These are phyloP conservation scores for Pseudocheirus occidentalis DNA, from an alignment of 2,797 vertebrate genomes.

Conservation along the genomic window DNA sequence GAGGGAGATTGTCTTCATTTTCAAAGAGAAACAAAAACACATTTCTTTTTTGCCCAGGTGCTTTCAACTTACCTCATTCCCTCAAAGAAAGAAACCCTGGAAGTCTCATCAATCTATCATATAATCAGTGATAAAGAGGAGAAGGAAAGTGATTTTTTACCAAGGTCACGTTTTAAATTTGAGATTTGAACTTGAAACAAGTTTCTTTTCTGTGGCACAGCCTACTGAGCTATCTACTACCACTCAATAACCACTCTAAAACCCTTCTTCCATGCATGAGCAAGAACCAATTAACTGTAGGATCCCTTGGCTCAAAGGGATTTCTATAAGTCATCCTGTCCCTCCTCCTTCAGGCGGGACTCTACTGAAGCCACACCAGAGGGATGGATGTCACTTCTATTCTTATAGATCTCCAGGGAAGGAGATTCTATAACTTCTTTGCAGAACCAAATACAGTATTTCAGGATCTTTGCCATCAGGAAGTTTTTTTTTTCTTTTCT, in stretches of 20 bases:
- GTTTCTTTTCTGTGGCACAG: background rate
- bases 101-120: background rate
- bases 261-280: background rate
- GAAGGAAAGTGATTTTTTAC: background rate
- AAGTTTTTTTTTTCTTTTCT: background rate
- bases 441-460: background rate
- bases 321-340: rapidly evolving
- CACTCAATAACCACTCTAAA: background rate
- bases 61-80: slow-evolving; percentile 6
- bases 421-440: background rate
- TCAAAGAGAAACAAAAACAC: background rate
- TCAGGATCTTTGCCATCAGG: background rate
- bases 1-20: background rate
- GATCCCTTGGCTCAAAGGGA: background rate
- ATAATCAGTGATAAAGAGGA: background rate
- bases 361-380: background rate
- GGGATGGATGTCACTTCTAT: background rate
- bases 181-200: background rate
- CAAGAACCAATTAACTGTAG: background rate
- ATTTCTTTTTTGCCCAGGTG: background rate
- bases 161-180: background rate
- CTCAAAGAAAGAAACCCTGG: slow-evolving; percentile 17
- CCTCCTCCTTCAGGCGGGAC: background rate
- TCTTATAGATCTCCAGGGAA: background rate
- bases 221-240: background rate